Conservation (phyloP, 2,113 vertebrate genomes). For the Ranitomeya imitator region DNA sequence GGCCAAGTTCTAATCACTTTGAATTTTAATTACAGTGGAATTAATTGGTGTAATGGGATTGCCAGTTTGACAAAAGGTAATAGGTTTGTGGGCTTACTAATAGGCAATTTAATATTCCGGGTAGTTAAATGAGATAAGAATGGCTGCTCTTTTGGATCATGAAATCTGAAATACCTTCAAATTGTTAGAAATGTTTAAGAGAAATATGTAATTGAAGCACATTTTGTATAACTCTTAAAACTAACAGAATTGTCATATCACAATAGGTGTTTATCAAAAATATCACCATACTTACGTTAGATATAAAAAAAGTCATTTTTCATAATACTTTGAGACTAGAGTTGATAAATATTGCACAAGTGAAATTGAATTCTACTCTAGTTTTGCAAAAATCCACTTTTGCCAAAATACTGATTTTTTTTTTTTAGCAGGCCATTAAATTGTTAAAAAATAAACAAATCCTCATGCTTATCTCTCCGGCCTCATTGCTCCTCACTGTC, state of each 20-base stretch:
- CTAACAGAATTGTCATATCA: not conserved
- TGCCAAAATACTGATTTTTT: too few species aligned
- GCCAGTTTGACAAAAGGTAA: constrained; percentile 31
- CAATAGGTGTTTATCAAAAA: not conserved
- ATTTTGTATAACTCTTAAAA: not conserved
- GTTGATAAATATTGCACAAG: too few species aligned
- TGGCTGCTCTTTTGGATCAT: not conserved
- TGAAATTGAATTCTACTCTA: too few species aligned
- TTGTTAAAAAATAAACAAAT: too few species aligned
- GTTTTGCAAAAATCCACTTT: too few species aligned
- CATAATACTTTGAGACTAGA: too few species aligned
- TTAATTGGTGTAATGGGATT: constrained; percentile 23
- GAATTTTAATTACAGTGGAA: constrained; percentile 20
- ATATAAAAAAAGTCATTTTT: too few species aligned
- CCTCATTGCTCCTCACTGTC: too few species aligned
- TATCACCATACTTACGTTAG: too few species aligned
- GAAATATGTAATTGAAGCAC: not conserved
- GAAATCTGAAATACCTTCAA: not conserved
- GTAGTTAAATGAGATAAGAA: constrained; percentile 23
- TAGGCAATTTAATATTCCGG: constrained; percentile 21
- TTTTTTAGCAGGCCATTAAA: too few species aligned
- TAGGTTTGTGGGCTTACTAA: constrained; percentile 22
- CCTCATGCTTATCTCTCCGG: too few species aligned
- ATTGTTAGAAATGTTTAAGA: not conserved
- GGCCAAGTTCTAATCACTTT: constrained; percentile 10